Conservation (phyloP, 1,140 invertebrate species). For the Luehdorfia chinensis region DNA sequence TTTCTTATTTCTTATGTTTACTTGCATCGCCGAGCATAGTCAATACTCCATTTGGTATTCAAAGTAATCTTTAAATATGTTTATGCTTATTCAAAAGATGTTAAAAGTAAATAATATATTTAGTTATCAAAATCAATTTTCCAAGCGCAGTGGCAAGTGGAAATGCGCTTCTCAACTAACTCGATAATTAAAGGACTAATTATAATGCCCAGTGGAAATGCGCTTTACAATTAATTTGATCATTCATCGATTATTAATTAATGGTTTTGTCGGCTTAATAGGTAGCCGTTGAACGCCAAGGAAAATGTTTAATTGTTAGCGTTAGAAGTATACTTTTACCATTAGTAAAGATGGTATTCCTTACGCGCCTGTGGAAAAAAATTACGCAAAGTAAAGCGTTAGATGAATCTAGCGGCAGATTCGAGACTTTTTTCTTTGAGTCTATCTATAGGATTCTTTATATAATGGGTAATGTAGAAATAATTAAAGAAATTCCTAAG, state of each 20-base stretch:
- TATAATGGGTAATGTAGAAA: conserved; percentile 35
- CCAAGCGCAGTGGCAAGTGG: no score
- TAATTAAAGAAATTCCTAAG: no score
- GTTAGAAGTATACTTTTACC: not conserved
- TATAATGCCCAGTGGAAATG: no score
- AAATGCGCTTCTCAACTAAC: no score
- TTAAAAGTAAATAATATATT: no score
- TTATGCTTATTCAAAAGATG: no score
- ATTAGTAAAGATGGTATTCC: conserved; percentile 19
- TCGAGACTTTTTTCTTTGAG: conserved; percentile 47
- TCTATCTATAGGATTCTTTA: conserved; percentile 43
- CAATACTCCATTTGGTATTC: no score
- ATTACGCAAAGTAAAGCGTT: conserved; percentile 40
- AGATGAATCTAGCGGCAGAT: conserved; percentile 34
- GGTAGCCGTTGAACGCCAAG: not conserved
- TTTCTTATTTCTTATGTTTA: no score
- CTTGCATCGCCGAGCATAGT: no score
- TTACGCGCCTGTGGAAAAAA: conserved; percentile 29
- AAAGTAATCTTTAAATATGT: no score
- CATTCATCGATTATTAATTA: not conserved
- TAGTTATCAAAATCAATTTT: no score
- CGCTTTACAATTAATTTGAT: not conserved
- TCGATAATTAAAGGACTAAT: no score
- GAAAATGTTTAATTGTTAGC: not conserved
- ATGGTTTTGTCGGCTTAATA: not conserved